Evolutionary conservation across 2,113 vertebrate species (phyloP), one percentile per base, ranked within the genome.

Genomic region (Nesoenas mayeri): DNA sequence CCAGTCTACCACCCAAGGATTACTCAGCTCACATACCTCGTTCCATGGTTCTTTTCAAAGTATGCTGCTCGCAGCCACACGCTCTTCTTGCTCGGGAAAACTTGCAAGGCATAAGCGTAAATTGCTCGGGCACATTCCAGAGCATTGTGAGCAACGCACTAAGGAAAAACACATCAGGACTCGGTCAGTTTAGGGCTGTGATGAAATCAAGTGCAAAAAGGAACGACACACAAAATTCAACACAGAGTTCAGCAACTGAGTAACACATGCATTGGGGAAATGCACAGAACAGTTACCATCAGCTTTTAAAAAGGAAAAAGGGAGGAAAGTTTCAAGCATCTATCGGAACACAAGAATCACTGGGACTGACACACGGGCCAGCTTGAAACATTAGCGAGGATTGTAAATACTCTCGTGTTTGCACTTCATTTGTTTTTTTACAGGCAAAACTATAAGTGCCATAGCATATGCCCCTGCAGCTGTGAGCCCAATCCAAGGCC

Each of bases 81-180:
- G 0, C 99, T 99, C 97, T 99, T 99, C 97, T 99, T 99, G 97
- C 99, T 99, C 3, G 99, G 99, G 89, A 99, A 99, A 38, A 99
- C 99, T 95, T 99, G 99, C 60, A 99, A 97, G 67, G 99, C 98
- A 2, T 99, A 99, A 32, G 99, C 99, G 17, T 99, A 99, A 96
- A 99, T 99, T 32, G 99, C 99, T 17, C 99, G 97, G 25, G 99
- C 99, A 89, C 99, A 99, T 97, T 99, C 99, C 97, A 99, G 94
- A 3, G 99, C 99, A 5, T 98, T 99, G 50, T 99, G 99, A 57
- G 99, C 98, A 51, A 99, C 99, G 66, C 99, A 99, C 99, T 99
- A 54, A 10, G 58, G 77, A n/a, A 73, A 92, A 53, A 21, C 7
- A 73, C 4, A 31, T 64, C 79, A 89, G 61, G 79, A 24, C 7